These are phyloP conservation scores for Neomonachus schauinslandi DNA, from an alignment of 2,113 vertebrate genomes.

Conservation along the genomic window DNA sequence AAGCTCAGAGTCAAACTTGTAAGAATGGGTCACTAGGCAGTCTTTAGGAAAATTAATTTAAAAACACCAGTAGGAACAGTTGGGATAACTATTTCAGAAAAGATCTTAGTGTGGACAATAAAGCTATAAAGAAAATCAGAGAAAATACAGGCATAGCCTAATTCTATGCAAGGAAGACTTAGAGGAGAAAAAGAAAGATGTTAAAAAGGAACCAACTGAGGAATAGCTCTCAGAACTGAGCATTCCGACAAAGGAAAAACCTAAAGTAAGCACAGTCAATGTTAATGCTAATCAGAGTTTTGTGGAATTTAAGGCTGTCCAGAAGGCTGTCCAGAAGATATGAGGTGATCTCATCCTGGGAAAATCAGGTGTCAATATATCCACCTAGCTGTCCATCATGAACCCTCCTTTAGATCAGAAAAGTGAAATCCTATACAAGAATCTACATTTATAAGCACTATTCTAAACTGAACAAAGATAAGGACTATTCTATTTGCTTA, in stretches of 20 bases:
- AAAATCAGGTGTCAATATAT: not conserved
- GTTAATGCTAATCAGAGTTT: not conserved
- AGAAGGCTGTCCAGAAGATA: not conserved
- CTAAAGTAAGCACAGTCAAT: not conserved
- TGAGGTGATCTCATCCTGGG: not conserved
- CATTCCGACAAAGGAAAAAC: not conserved
- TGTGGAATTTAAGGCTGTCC: not conserved
- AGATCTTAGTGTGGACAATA: not conserved
- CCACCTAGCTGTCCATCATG: accelerated
- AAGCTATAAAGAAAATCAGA: not conserved
- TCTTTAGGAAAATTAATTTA: not conserved
- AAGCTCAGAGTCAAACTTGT: not conserved
- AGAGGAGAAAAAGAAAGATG: not conserved
- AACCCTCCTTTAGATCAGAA: not conserved
- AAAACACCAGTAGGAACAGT: not conserved
- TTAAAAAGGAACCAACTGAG: not conserved
- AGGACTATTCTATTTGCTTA: not conserved
- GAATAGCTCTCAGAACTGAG: not conserved
- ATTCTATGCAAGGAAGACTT: not conserved
- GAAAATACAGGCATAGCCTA: not conserved
- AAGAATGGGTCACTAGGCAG: not conserved
- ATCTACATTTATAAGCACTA: not conserved
- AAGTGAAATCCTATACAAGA: not conserved
- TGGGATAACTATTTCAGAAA: not conserved
- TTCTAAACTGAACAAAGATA: not conserved